Percentiles rank a stretch among this genome's conserved stretches.
These are phyloP conservation scores for Synergus japonicus DNA, from an alignment of 2,888 invertebrate genomes.

Conservation along the genomic window DNA sequence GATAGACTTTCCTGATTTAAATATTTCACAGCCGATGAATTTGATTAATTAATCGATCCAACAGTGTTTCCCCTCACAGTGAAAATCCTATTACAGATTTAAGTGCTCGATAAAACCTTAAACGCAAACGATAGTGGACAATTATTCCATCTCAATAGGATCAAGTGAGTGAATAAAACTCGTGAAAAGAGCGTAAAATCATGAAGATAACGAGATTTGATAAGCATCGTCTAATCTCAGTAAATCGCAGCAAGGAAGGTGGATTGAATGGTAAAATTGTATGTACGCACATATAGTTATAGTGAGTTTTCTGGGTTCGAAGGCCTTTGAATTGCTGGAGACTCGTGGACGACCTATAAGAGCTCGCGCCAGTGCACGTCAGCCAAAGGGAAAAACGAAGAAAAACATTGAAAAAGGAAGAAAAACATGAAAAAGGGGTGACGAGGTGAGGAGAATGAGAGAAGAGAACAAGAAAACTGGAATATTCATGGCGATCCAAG, in stretches of 20 bases:
- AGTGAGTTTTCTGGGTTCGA: conserved; percentile 8
- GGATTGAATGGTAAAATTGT: conserved; percentile 8
- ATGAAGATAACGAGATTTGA: conserved; percentile 36
- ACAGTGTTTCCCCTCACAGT: background rate
- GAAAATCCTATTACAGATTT: conserved; percentile 14
- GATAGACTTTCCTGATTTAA: background rate
- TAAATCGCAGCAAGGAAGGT: background rate
- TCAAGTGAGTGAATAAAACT: conserved; percentile 1
- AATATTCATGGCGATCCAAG: conserved; percentile 53
- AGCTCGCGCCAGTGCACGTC: background rate
- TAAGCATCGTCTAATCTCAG: conserved; percentile 27
- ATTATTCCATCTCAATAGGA: conserved; percentile 19
- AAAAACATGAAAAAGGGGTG: conserved; percentile 35
- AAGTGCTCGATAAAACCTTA: conserved; percentile 15
- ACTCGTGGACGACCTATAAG: background rate
- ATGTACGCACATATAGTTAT: background rate
- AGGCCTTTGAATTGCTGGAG: background rate
- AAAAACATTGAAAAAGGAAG: conserved; percentile 32
- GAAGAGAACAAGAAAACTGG: conserved; percentile 46
- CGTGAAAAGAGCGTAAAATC: conserved; percentile 32
- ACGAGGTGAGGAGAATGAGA: conserved; percentile 43
- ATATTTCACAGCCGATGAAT: background rate
- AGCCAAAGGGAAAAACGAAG: background rate
- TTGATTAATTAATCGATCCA: conserved; percentile 15
- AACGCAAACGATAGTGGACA: conserved; percentile 34